Conservation (phyloP, 2,797 vertebrate genomes). For the Furcifer pardalis region DNA sequence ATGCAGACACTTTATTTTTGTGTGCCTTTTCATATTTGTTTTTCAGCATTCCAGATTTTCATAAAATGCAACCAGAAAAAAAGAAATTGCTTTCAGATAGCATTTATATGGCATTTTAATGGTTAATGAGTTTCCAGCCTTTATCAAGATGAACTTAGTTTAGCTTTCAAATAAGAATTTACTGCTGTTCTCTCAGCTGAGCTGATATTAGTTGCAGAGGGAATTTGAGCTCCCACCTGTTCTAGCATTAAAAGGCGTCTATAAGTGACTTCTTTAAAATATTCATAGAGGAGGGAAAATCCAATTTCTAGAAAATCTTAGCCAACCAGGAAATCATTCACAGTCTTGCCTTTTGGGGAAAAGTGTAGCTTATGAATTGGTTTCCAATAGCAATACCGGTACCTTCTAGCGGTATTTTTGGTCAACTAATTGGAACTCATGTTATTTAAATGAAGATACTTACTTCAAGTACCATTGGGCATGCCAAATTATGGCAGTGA, state of each 20-base stretch:
- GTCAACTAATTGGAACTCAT: rapidly evolving
- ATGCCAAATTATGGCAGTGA: constrained; percentile 9
- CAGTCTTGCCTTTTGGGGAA: neutral
- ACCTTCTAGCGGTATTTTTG: neutral
- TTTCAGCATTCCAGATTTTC: neutral
- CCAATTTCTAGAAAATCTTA: neutral
- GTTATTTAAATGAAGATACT: constrained; percentile 17
- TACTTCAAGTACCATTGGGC: neutral
- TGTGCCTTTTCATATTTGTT: neutral
- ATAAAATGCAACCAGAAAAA: constrained; percentile 17
- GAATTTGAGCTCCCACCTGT: constrained; percentile 64
- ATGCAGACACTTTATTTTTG: neutral
- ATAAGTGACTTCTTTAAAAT: constrained; percentile 53
- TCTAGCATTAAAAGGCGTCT: constrained; percentile 57
- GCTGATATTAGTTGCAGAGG: constrained; percentile 52
- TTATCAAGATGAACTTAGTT: constrained; percentile 42
- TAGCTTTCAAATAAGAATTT: constrained; percentile 62
- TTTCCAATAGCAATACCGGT: neutral
- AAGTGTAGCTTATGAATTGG: constrained; percentile 11
- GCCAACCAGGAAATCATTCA: neutral
- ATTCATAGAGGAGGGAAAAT: constrained; percentile 6
- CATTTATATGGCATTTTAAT: constrained; percentile 61
- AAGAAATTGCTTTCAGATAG: neutral
- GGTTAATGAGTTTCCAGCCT: constrained; percentile 62
- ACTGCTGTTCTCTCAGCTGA: constrained; percentile 63